Conservation (phyloP, 2,113 vertebrate genomes). For the Sinocyclocheilus anshuiensis region DNA sequence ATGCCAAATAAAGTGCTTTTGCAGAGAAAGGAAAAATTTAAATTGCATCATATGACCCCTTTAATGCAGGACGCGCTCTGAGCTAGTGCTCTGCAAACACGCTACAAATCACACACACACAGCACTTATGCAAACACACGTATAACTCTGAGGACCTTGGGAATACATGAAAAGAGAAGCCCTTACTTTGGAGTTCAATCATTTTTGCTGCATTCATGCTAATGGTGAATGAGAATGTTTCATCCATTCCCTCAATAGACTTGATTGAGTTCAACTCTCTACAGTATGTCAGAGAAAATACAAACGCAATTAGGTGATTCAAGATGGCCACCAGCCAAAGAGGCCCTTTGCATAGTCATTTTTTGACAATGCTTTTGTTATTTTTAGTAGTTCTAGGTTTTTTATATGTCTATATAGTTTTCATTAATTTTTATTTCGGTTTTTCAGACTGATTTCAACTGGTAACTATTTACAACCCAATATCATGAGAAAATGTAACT, state of each 20-base stretch:
- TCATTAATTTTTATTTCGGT: too few species aligned
- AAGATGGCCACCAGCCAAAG: constrained; percentile 65
- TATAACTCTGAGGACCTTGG: neutral
- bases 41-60: too few species aligned
- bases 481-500: neutral
- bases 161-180: neutral
- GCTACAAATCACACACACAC: constrained; percentile 11
- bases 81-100: neutral
- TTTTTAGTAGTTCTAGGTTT: too few species aligned
- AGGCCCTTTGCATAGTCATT: constrained; percentile 46
- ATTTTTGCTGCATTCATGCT: constrained; percentile 17
- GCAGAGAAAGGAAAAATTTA: too few species aligned
- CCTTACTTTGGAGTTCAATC: neutral
- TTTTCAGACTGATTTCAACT: neutral
- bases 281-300: constrained; percentile 57
- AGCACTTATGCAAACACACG: neutral
- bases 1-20: too few species aligned
- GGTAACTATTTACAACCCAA: neutral
- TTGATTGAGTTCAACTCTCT: constrained; percentile 67
- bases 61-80: neutral
- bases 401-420: too few species aligned
- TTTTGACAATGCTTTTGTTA: too few species aligned
- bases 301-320: constrained; percentile 64
- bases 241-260: constrained; percentile 50
- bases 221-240: neutral